A percentile compares a stretch with the other conserved stretches of the same genome.
Conservation (phyloP, 2,888 invertebrate genomes). For the Micoletzkya japonica region DNA sequence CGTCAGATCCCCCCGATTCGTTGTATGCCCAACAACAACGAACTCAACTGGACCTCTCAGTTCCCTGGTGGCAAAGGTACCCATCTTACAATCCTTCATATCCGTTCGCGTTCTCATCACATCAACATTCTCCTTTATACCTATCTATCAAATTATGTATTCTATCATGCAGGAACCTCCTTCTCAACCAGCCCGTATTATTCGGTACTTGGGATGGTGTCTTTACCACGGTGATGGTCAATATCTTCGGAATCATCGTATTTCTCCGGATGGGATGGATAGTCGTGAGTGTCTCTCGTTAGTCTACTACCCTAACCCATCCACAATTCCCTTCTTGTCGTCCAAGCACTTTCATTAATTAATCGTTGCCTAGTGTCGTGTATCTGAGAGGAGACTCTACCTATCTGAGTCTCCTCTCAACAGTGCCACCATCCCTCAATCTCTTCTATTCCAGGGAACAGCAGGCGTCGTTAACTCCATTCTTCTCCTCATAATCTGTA, state of each 20-base stretch:
- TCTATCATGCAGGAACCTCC: slow-evolving; percentile 74
- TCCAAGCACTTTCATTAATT: too few species aligned
- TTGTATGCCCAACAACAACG: slow-evolving; percentile 53
- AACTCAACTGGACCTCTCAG: slow-evolving; percentile 24
- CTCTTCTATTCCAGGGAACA: slow-evolving; percentile 69
- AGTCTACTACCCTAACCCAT: too few species aligned
- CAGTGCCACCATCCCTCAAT: too few species aligned
- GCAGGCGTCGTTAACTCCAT: slow-evolving; percentile 68
- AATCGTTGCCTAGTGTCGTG: too few species aligned
- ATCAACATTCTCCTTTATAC: background rate
- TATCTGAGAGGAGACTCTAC: too few species aligned
- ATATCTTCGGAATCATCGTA: slow-evolving; percentile 95
- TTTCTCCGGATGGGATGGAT: slow-evolving; percentile 96
- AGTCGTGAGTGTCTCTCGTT: slow-evolving; percentile 76
- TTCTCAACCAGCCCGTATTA: slow-evolving; percentile 89
- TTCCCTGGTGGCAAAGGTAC: slow-evolving; percentile 60
- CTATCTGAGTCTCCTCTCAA: too few species aligned
- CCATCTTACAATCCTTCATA: background rate
- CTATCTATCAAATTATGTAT: background rate
- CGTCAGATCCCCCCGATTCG: slow-evolving; percentile 54
- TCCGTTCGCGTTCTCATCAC: background rate
- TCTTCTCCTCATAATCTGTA: slow-evolving; percentile 70
- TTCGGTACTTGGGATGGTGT: slow-evolving; percentile 99
- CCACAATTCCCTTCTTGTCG: too few species aligned
- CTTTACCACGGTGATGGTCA: slow-evolving; percentile 93